phyloP scores from a whole-genome alignment of 2,888 invertebrate species.

The Polyommatus icarus region DNA sequence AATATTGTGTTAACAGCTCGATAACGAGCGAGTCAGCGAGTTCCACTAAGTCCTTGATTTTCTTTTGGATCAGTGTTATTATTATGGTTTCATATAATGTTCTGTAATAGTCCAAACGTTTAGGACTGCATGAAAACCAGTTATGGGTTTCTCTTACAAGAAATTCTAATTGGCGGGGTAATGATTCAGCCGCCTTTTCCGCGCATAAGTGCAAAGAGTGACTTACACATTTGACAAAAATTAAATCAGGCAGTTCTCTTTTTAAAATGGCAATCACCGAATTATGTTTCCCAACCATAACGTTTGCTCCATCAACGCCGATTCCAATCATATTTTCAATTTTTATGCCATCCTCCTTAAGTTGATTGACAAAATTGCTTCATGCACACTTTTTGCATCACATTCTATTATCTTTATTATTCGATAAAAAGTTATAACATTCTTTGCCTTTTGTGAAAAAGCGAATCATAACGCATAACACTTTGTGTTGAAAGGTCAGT shows the following conservation, averaged over 20 bases:
- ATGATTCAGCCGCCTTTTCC: background rate
- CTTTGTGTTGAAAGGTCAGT: background rate
- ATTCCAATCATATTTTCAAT: background rate
- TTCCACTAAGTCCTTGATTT: constrained; percentile 27
- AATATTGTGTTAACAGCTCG: constrained; percentile 43
- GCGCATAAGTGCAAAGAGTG: background rate
- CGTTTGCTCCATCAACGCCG: background rate
- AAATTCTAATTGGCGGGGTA: background rate
- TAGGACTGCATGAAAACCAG: background rate
- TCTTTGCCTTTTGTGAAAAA: background rate
- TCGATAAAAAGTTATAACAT: background rate
- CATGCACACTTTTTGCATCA: background rate
- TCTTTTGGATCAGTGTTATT: background rate
- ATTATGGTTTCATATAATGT: background rate
- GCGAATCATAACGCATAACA: background rate
- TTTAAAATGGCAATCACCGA: background rate
- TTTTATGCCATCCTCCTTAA: background rate
- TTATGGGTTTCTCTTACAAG: background rate
- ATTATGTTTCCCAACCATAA: background rate
- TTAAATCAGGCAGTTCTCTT: background rate
- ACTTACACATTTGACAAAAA: background rate
- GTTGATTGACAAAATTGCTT: background rate
- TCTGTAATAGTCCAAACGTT: background rate
- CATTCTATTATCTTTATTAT: background rate
- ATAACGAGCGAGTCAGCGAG: constrained; percentile 43